Evolutionary conservation across 2,888 invertebrate genomes (phyloP).

Genomic region (Adelognathus sp.): DNA sequence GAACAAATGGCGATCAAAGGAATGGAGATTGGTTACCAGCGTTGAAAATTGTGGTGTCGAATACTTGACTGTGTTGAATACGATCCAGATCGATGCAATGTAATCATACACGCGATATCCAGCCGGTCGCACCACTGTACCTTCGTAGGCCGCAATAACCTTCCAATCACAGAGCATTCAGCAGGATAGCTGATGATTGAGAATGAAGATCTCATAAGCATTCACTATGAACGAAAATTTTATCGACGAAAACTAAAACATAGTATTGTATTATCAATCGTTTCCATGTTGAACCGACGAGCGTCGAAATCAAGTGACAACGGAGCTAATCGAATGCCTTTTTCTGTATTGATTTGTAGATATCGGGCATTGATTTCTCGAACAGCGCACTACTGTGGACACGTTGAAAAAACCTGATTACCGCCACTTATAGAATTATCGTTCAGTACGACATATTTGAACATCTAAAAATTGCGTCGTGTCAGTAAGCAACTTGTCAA

Average conservation of each 20-base stretch:
- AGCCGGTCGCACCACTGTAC: too few species aligned
- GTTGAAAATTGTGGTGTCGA: neutral
- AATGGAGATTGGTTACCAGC: conserved; percentile 29
- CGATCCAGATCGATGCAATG: neutral
- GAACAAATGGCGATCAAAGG: conserved; percentile 53
- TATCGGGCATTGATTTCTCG: neutral
- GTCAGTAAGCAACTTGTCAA: neutral
- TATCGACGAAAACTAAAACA: neutral
- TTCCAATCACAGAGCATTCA: neutral
- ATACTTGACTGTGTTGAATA: neutral
- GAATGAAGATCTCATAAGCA: neutral
- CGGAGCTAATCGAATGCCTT: neutral
- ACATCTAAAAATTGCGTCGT: neutral
- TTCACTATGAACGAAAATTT: neutral
- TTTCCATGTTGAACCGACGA: neutral
- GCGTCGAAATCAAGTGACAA: neutral
- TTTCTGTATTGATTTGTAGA: neutral
- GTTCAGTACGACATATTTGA: neutral
- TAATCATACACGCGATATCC: neutral
- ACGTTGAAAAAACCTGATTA: neutral
- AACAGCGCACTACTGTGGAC: neutral
- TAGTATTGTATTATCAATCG: neutral
- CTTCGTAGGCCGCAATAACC: neutral
- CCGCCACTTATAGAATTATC: conserved; percentile 24
- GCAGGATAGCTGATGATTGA: neutral